Evolutionary conservation across 2,797 vertebrate genomes (phyloP).

Genomic region (Xyrichtys novacula): DNA sequence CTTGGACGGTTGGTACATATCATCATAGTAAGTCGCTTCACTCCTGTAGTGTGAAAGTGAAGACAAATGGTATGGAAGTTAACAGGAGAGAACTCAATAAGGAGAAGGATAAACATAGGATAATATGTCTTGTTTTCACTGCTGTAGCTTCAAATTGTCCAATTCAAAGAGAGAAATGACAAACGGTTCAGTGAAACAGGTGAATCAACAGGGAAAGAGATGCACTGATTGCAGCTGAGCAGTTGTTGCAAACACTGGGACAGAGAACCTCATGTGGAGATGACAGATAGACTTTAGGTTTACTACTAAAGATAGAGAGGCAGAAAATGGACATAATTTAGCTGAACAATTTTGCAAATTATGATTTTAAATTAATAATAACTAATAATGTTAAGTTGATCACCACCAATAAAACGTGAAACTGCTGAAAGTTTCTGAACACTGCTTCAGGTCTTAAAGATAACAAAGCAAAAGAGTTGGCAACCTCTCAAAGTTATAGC

Average conservation of each 20-base stretch:
- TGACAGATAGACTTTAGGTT: neutral
- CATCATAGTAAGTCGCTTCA: conserved; percentile 79
- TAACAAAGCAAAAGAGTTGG: conserved; percentile 3
- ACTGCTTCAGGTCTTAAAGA: neutral
- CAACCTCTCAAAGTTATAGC: neutral
- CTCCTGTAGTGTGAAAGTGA: conserved; percentile 73
- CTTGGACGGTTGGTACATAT: conserved; percentile 81
- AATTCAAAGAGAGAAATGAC: neutral
- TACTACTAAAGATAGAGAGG: neutral
- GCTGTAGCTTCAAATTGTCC: neutral
- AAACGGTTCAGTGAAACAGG: neutral
- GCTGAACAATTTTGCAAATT: too few relatives aligned
- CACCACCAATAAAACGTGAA: neutral
- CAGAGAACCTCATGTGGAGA: neutral
- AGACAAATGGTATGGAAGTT: conserved; percentile 10
- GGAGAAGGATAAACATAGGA: neutral
- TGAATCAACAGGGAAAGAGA: neutral
- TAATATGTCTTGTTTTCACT: neutral
- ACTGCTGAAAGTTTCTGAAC: neutral
- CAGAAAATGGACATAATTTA: neutral
- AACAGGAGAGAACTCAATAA: conserved; percentile 10
- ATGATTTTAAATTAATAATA: neutral
- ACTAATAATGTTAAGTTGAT: neutral
- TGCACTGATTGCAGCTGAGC: conserved; percentile 7
- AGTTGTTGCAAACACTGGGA: neutral